These are phyloP conservation scores for Nudaria mundana DNA, from an alignment of 2,888 invertebrate species.

Conservation along the genomic window DNA sequence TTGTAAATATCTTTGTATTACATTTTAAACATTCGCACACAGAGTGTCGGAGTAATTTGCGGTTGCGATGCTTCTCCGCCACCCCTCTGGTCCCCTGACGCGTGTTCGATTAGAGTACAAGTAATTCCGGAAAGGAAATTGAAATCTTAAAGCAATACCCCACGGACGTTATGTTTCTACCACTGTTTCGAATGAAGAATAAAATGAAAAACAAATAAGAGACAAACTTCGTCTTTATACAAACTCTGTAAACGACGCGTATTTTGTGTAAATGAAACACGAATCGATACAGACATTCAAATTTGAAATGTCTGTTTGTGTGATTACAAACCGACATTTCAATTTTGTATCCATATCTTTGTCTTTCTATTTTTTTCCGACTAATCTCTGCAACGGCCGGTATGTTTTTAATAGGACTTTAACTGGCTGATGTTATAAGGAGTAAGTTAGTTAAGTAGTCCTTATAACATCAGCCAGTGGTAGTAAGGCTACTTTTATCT, in stretches of 20 bases:
- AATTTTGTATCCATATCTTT: no score
- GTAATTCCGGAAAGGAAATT: slow-evolving; percentile 81
- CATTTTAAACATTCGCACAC: slow-evolving; percentile 75
- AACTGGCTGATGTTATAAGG: no score
- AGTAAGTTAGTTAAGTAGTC: no score
- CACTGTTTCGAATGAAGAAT: slow-evolving; percentile 50
- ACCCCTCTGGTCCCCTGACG: slow-evolving; percentile 62
- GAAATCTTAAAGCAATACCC: slow-evolving; percentile 80
- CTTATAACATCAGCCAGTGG: no score
- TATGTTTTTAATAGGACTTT: no score
- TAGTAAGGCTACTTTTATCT: no score
- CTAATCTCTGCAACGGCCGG: no score
- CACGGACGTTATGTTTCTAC: slow-evolving; percentile 68
- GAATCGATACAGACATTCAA: no score
- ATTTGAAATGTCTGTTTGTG: no score
- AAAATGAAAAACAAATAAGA: slow-evolving; percentile 66
- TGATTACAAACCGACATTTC: no score
- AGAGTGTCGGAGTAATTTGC: slow-evolving; percentile 74
- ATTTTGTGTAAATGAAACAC: slow-evolving; percentile 19
- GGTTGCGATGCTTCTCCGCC: slow-evolving; percentile 57
- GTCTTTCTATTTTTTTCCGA: no score
- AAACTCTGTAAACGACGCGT: slow-evolving; percentile 15
- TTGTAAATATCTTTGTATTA: slow-evolving; percentile 65
- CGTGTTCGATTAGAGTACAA: slow-evolving; percentile 79
- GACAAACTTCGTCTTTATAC: slow-evolving; percentile 19